These are phyloP conservation scores for Graptemys geographica DNA, from an alignment of 2,797 vertebrate species.

Conservation along the genomic window DNA sequence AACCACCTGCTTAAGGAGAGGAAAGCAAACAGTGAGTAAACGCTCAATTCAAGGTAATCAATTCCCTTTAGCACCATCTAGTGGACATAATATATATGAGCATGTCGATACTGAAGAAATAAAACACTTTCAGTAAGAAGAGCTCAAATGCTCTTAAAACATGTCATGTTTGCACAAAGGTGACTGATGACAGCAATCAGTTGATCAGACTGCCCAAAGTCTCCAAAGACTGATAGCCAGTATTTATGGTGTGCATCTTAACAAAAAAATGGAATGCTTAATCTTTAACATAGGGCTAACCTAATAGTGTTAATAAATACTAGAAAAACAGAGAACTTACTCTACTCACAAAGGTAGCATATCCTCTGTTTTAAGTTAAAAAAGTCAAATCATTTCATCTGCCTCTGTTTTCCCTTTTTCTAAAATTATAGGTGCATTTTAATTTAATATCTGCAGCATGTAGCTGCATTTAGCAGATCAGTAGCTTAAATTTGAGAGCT, in stretches of 20 bases:
- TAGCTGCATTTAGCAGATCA: background rate
- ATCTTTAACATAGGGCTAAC: background rate
- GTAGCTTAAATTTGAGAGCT: background rate
- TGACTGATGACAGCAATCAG: background rate
- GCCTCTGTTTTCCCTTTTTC: background rate
- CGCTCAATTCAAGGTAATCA: background rate
- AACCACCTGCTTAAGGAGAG: background rate
- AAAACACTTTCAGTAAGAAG: background rate
- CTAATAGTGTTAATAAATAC: background rate
- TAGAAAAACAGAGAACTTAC: background rate
- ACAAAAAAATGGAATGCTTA: background rate
- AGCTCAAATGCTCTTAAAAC: background rate
- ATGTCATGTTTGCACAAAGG: background rate
- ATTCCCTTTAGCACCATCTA: conserved; percentile 77
- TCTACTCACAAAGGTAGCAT: background rate
- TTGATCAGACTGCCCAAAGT: background rate
- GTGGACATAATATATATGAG: conserved; percentile 51
- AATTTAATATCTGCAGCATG: background rate
- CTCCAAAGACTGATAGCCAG: background rate
- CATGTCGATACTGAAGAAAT: background rate
- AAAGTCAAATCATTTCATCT: background rate
- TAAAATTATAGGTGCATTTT: background rate
- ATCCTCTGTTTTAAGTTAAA: background rate
- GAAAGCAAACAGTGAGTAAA: accelerated
- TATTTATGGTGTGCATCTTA: background rate